Base-by-base conservation (phyloP, 2,888 invertebrate genomes). In the Chrysolina oricalcia region DNA sequence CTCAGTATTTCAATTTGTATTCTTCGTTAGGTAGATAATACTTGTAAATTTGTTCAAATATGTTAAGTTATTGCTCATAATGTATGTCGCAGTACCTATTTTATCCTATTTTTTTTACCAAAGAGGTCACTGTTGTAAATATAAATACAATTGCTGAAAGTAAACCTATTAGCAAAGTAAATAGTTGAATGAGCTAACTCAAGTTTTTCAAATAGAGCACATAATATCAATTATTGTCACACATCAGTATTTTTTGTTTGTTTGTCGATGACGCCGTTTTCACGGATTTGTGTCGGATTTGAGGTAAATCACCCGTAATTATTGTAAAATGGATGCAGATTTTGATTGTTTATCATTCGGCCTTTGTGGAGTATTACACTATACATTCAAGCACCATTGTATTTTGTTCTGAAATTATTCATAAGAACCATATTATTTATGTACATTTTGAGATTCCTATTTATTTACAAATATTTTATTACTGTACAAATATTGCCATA, bases 401-500 rank as follows among this genome's bases (percentile, higher is more conserved):
- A 72, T 74, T 73, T 80, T 74, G 68, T 74, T 74, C 71, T 27
- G 46, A 69, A 73, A 73, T 68, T 73, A 74, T 69, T 73, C 75
- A 68, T 76, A 68, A 75, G 65, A 67, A 46, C 50, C 48, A 50
- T 46, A 76, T 77, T 68, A 79, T 79, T 81, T 83, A 77, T 81
- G 83, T 84, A 82, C 81, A 84, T 84, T 83, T 78, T 81, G 81
- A 82, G 76, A 81, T 82, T 85, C 83, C 78, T 85, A 85, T 84
- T 83, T 83, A 83, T 84, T 84, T 85, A 82, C 73, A 74, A 78
- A 81, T 82, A 80, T 85, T 81, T 84, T 83, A 85, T 84, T 83
- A 85, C 83, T 87, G 86, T 87, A 86, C 87, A 87, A 85, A 87
- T 84, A 86, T 87, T 85, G 87, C 86, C 87, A 86, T 85, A 86